Base-by-base conservation (phyloP, 2,797 vertebrate species). In the Tragopan temminckii region DNA sequence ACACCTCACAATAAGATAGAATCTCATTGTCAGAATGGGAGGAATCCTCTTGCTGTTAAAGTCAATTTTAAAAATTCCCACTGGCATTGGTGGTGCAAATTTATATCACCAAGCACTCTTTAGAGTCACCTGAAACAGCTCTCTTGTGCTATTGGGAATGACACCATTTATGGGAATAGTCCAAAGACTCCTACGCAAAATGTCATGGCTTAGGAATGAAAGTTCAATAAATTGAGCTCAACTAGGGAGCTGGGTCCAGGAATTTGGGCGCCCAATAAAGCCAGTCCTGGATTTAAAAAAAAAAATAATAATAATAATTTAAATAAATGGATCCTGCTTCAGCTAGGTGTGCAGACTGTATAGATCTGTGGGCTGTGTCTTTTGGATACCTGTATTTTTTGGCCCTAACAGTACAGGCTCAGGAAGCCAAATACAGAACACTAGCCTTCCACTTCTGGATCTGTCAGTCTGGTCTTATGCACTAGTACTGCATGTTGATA, bases 141-240 rank as follows among this genome's bases (percentile, higher is more conserved):
- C 43, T 29, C 19, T 95, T 0, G 0, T 19, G 19, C 55, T 84
- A 2, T 31, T 50, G 55, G 75, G 29, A 94, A 72, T 77, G 35
- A 79, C 33, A 72, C 21, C 20, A 62, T 64, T 79, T 85, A 64
- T 2, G 85, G 67, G 87, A 89, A 59, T 33, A 78, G 35, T 35
- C 77, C 80, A 86, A 89, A 93, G 38, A 27, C 59, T 71, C 24
- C 79, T 72, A 79, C 69, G n/a, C 70, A 87, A 69, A 90, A 85
- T 93, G 48, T 75, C 78, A 80, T 50, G 33, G 19, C 42, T 94
- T 80, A 66, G 81, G 81, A 95, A 90, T 80, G 66, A 69, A 86
- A 93, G 62, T 33, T 27, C 42, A 80, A 31, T n/a, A 90, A 94
- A 66, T 20, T 1, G 13, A 88, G 21, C 42, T 76, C 75, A 78